A percentile compares a stretch with the other conserved stretches of the same genome.
Conservation (phyloP, 1,140 invertebrate species). For the Drosophila mauritiana region DNA sequence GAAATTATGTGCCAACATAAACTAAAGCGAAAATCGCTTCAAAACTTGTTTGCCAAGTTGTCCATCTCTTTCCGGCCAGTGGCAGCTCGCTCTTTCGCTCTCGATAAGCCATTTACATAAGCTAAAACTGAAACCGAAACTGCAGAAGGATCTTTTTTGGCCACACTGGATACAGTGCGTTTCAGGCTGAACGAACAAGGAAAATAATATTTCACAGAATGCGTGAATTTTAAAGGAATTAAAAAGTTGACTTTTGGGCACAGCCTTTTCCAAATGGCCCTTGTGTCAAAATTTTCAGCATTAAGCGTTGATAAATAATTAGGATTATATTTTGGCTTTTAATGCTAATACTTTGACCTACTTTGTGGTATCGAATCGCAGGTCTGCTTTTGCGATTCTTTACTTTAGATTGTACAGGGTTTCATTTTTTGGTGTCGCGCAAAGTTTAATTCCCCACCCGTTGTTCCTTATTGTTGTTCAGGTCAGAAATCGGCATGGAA, state of each 20-base stretch:
- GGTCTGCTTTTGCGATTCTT: not conserved
- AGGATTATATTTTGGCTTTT: not conserved
- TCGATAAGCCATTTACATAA: slow-evolving; percentile 76
- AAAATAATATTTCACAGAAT: slow-evolving; percentile 7
- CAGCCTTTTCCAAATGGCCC: too few relatives aligned
- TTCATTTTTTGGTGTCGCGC: slow-evolving; percentile 1
- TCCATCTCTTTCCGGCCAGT: slow-evolving; percentile 14
- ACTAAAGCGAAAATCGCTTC: slow-evolving; percentile 75
- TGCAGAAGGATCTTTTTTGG: slow-evolving; percentile 36
- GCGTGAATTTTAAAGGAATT: not conserved
- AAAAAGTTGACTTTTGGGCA: not conserved
- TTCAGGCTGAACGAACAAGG: slow-evolving; percentile 11
- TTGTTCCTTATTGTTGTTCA: slow-evolving; percentile 48
- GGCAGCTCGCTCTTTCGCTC: slow-evolving; percentile 13
- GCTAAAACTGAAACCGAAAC: slow-evolving; percentile 52
- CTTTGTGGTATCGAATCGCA: not conserved
- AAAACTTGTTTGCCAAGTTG: slow-evolving; percentile 76
- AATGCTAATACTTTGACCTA: not conserved
- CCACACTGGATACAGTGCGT: slow-evolving; percentile 6
- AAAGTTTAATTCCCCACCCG: slow-evolving; percentile 22
- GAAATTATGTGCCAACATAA: slow-evolving; percentile 74
- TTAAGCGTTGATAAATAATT: not conserved
- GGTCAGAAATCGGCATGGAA: slow-evolving; percentile 35
- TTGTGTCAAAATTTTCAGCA: too few relatives aligned
- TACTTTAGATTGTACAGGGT: slow-evolving; percentile 3